phyloP scores from a whole-genome alignment of 2,797 vertebrate genomes.

The Clarias fuscus region DNA sequence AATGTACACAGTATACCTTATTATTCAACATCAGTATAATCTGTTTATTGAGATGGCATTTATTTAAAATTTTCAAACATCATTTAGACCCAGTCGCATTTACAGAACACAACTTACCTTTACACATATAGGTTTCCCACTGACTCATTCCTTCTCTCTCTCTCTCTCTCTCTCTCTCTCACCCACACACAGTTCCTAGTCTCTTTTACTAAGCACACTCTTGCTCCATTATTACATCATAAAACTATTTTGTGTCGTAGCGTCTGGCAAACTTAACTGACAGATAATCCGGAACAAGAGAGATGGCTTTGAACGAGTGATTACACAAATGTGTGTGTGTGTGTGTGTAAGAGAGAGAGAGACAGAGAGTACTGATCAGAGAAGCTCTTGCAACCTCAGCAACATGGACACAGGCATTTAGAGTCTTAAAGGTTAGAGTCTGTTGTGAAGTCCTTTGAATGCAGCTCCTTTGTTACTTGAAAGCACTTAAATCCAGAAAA shows the following conservation, averaged over 20 bases:
- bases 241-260: constrained; percentile 38
- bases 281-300: constrained; percentile 29
- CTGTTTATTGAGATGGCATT: constrained; percentile 48
- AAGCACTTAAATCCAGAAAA: background rate
- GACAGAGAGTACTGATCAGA: background rate
- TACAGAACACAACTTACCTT: constrained; percentile 50
- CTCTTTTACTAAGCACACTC: background rate
- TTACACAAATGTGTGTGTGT: background rate
- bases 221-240: constrained; percentile 38
- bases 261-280: constrained; percentile 37
- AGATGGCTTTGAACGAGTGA: constrained; percentile 25
- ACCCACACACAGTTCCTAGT: background rate
- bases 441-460: background rate
- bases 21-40: constrained; percentile 21
- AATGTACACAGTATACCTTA: constrained; percentile 11
- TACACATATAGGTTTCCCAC: background rate
- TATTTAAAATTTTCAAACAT: constrained; percentile 50
- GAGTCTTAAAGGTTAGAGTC: background rate
- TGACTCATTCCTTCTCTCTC: background rate
- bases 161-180: background rate
- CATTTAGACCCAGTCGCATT: constrained; percentile 52
- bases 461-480: background rate
- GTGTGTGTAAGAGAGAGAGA: background rate
- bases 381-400: background rate
- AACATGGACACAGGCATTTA: constrained; percentile 14